Percentiles rank a stretch among this genome's conserved stretches.
These are phyloP conservation scores for Helarctos malayanus DNA, from an alignment of 2,797 vertebrate genomes.

Conservation along the genomic window DNA sequence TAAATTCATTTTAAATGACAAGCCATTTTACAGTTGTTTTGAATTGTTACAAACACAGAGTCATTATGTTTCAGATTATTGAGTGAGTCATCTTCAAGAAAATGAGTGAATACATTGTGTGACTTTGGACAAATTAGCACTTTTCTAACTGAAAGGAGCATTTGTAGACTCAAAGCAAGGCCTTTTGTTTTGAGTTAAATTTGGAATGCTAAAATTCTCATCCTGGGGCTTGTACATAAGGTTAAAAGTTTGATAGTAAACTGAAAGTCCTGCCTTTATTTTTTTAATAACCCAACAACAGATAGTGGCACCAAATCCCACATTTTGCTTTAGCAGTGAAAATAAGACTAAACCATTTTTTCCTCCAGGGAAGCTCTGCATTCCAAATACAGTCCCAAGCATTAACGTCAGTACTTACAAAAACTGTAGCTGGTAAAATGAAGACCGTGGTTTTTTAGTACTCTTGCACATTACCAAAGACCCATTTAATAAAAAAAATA, in stretches of 20 bases:
- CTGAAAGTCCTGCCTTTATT: slow-evolving; percentile 78
- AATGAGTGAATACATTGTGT: slow-evolving; percentile 89
- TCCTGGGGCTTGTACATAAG: slow-evolving; percentile 83
- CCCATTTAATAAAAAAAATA: slow-evolving; percentile 31
- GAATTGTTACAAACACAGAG: slow-evolving; percentile 78
- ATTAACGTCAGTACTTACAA: slow-evolving; percentile 48
- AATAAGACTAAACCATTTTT: slow-evolving; percentile 72
- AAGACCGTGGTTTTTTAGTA: slow-evolving; percentile 58
- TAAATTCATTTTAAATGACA: slow-evolving; percentile 77
- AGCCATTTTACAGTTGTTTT: slow-evolving; percentile 79
- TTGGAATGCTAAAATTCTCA: slow-evolving; percentile 86
- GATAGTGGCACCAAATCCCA: slow-evolving; percentile 27
- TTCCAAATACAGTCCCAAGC: slow-evolving; percentile 48
- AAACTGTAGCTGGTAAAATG: slow-evolving; percentile 20
- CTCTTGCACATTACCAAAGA: slow-evolving; percentile 38
- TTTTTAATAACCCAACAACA: slow-evolving; percentile 58
- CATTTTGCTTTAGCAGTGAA: slow-evolving; percentile 58
- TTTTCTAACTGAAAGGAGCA: slow-evolving; percentile 88
- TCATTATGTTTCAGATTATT: slow-evolving; percentile 87
- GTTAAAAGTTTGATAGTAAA: slow-evolving; percentile 87
- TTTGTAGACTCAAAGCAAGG: slow-evolving; percentile 88
- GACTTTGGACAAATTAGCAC: slow-evolving; percentile 89
- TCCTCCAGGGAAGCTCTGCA: neutral
- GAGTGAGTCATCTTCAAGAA: slow-evolving; percentile 87
- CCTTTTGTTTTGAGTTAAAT: slow-evolving; percentile 88